A percentile compares a stretch with the other conserved stretches of the same genome.
These are phyloP conservation scores for Mesochorus sp. DNA, from an alignment of 2,888 invertebrate genomes.

Conservation along the genomic window DNA sequence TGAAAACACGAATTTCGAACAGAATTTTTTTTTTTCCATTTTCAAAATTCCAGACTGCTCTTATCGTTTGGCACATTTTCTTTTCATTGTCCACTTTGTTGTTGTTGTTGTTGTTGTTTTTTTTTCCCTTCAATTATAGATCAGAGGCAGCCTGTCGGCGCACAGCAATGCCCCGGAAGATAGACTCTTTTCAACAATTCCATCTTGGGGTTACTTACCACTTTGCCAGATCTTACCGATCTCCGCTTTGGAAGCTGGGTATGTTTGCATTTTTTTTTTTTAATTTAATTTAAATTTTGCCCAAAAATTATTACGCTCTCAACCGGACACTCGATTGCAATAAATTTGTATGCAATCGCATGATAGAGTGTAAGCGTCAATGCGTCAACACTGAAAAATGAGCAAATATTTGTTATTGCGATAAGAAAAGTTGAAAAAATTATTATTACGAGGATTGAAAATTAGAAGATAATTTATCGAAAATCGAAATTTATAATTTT, in stretches of 20 bases:
- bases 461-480: too few relatives aligned
- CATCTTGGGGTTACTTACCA: conserved; percentile 78
- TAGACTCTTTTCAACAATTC: conserved; percentile 78
- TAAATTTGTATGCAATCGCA: conserved; percentile 18
- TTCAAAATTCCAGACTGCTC: too few relatives aligned
- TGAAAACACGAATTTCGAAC: too few relatives aligned
- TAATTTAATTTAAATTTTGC: background rate
- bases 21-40: background rate
- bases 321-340: background rate
- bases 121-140: conserved; percentile 67
- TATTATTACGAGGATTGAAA: too few relatives aligned
- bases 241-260: conserved; percentile 80
- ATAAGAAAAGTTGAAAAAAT: too few relatives aligned
- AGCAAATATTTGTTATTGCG: too few relatives aligned
- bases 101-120: background rate
- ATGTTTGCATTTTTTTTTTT: conserved; percentile 55
- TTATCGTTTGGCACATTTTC: background rate
- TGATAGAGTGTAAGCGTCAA: too few relatives aligned
- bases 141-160: conserved; percentile 77
- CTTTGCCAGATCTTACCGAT: conserved; percentile 78
- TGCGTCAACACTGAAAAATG: too few relatives aligned
- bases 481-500: too few relatives aligned
- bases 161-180: conserved; percentile 79
- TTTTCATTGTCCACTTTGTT: background rate
- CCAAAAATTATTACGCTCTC: background rate